phyloP scores from a whole-genome alignment of 2,113 vertebrate species.

The Limanda limanda region DNA sequence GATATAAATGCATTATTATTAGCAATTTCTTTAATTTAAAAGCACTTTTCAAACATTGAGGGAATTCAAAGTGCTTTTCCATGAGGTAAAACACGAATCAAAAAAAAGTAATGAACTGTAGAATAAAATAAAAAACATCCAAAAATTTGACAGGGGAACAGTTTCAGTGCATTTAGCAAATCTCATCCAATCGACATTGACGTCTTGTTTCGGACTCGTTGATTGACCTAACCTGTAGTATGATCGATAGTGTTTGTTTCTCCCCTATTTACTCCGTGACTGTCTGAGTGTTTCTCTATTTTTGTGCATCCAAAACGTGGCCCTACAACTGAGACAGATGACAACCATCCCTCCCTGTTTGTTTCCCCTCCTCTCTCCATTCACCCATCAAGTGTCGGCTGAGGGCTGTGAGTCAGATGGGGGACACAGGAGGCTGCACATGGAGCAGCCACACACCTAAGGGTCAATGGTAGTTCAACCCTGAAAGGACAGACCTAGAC shows the following conservation, averaged over 20 bases:
- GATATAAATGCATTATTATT: not conserved
- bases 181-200: not conserved
- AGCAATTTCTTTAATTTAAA: not conserved
- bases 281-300: too few species aligned
- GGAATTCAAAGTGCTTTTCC: not conserved
- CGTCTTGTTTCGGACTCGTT: not conserved
- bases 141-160: not conserved
- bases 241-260: not conserved
- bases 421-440: slow-evolving; percentile 62
- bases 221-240: not conserved
- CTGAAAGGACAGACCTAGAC: slow-evolving; percentile 68
- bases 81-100: not conserved
- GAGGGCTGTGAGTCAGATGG: slow-evolving; percentile 61
- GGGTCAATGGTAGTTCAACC: slow-evolving; percentile 73
- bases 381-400: slow-evolving; percentile 39
- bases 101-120: not conserved
- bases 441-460: slow-evolving; percentile 54
- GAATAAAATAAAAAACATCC: not conserved
- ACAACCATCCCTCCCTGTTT: slow-evolving; percentile 61
- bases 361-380: slow-evolving; percentile 32
- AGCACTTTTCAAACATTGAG: not conserved
- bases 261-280: not conserved
- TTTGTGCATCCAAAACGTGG: not conserved
- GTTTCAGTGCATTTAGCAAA: not conserved
- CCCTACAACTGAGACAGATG: slow-evolving; percentile 41